phyloP scores from a whole-genome alignment of 2,113 vertebrate species.

The Anhinga rufa region DNA sequence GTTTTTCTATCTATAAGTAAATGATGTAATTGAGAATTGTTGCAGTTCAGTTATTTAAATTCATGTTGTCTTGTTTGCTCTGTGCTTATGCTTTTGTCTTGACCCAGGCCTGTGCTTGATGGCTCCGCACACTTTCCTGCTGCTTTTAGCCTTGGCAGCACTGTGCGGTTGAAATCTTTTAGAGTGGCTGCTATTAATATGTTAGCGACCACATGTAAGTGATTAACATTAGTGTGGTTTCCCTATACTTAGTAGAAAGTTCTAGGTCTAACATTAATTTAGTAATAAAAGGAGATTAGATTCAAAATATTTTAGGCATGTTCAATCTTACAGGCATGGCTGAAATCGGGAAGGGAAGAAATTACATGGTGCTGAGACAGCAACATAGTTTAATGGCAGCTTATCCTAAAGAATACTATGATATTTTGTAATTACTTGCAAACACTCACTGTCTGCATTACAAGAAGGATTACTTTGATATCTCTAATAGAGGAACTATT shows the following conservation, averaged over 20 bases:
- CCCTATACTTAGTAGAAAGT: not conserved
- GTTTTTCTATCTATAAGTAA: not conserved
- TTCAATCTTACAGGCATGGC: not conserved
- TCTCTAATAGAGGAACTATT: not conserved
- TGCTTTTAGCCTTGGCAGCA: accelerated
- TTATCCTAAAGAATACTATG: not conserved
- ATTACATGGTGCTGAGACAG: not conserved
- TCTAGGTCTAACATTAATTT: not conserved
- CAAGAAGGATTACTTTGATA: not conserved
- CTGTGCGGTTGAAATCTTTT: not conserved
- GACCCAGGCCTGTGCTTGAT: not conserved
- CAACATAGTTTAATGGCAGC: not conserved
- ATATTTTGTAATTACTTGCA: not conserved
- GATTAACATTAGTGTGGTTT: not conserved
- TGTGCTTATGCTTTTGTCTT: not conserved
- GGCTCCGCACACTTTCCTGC: not conserved
- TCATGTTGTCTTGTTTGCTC: not conserved
- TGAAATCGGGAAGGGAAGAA: not conserved
- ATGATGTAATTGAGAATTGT: not conserved
- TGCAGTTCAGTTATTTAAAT: not conserved
- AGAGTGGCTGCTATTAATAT: not conserved
- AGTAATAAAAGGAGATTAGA: not conserved
- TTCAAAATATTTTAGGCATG: not conserved
- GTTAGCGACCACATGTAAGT: not conserved
- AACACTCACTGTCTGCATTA: not conserved